phyloP scores from a whole-genome alignment of 92 coral and sea anemone genomes.

The Epizoanthus fatuus region DNA sequence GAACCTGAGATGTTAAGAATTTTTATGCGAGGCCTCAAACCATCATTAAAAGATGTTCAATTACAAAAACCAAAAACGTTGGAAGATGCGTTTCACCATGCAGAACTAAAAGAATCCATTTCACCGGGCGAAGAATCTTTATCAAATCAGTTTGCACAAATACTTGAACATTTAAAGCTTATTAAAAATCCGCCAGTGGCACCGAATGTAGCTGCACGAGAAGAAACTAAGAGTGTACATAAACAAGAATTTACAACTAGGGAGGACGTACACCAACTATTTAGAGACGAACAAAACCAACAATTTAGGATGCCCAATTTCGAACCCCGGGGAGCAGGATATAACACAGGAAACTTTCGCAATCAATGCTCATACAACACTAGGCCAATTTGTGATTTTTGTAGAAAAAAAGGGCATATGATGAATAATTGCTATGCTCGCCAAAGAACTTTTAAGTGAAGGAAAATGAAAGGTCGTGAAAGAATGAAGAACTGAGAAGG shows the following conservation, averaged over 20 bases:
- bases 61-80: slow-evolving; percentile 16
- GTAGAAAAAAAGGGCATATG: background rate
- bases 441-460: too few relatives aligned
- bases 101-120: background rate
- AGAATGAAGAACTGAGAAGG: too few relatives aligned
- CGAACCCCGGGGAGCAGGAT: slow-evolving; percentile 9
- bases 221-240: background rate
- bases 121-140: background rate
- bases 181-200: background rate
- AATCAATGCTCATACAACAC: background rate
- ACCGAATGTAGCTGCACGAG: background rate
- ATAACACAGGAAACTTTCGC: background rate
- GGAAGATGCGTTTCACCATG: slow-evolving; percentile 15
- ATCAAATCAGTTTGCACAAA: background rate
- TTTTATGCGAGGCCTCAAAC: slow-evolving; percentile 18
- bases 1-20: background rate
- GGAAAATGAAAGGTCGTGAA: too few relatives aligned
- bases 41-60: slow-evolving; percentile 12
- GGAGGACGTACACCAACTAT: background rate
- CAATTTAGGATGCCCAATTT: slow-evolving; percentile 3
- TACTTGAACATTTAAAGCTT: slow-evolving; percentile 1
- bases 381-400: slow-evolving; percentile 14
- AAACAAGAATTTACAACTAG: background rate
- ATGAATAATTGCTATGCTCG: background rate
- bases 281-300: background rate